Evolutionary conservation across 2,113 vertebrate genomes (phyloP).

Genomic region (Peromyscus californicus): DNA sequence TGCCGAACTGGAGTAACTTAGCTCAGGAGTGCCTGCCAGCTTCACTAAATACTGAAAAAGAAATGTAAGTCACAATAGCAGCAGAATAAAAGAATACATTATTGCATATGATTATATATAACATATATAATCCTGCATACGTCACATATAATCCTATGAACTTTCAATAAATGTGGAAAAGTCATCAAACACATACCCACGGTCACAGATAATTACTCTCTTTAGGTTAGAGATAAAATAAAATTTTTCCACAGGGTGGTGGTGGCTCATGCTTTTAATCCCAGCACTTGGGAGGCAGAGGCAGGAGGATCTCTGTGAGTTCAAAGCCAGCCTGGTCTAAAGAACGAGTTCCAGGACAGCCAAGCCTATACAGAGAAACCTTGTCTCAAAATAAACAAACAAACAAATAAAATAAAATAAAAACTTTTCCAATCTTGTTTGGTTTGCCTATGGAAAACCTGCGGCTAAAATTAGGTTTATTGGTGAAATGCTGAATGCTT

Average conservation of each 20-base stretch:
- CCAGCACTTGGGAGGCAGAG: background rate
- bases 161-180: background rate
- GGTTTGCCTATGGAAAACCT: background rate
- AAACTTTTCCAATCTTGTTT: too few species aligned
- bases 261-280: background rate
- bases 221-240: background rate
- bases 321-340: background rate
- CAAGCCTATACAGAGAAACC: too few species aligned
- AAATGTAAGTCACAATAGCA: background rate
- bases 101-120: background rate
- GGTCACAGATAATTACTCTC: background rate
- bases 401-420: too few species aligned
- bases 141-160: background rate
- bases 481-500: accelerated
- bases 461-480: background rate
- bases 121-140: background rate
- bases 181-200: background rate
- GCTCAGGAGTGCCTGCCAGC: background rate
- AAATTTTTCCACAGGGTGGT: background rate
- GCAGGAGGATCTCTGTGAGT: background rate
- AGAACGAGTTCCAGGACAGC: too few species aligned
- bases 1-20: accelerated
- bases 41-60: background rate
- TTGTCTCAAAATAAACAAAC: too few species aligned
- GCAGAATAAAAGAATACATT: background rate